phyloP scores from a whole-genome alignment of 2,113 vertebrate species.

The Hiodon tergisus region DNA sequence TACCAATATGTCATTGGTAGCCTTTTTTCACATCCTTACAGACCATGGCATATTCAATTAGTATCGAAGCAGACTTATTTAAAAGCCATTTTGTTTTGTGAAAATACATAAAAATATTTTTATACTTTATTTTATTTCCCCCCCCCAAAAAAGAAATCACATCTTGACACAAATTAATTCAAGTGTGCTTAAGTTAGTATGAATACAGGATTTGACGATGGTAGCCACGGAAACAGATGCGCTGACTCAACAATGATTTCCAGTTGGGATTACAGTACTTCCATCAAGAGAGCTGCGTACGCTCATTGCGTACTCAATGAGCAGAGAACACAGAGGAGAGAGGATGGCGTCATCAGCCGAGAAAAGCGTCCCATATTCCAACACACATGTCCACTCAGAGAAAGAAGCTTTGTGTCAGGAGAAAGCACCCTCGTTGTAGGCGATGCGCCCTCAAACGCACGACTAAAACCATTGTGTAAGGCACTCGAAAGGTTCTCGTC shows the following conservation, averaged over 20 bases:
- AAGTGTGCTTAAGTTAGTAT: conserved; percentile 95
- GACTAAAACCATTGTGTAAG: conserved; percentile 95
- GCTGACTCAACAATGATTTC: conserved; percentile 71
- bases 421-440: conserved; percentile 76
- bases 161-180: conserved; percentile 91
- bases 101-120: conserved; percentile 99
- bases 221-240: conserved; percentile 39
- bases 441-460: conserved; percentile 75
- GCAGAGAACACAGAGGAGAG: conserved; percentile 36
- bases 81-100: conserved; percentile 94
- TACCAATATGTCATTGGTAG: conserved; percentile 68
- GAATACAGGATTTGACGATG: conserved; percentile 81
- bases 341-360: conserved; percentile 67
- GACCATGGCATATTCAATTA: conserved; percentile 73
- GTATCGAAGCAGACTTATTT: conserved; percentile 95
- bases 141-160: conserved; percentile 82
- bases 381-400: conserved; percentile 66
- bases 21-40: conserved; percentile 63
- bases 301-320: conserved; percentile 49
- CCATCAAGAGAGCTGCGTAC: conserved; percentile 69
- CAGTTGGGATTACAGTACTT: conserved; percentile 66
- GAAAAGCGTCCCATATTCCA: conserved; percentile 57
- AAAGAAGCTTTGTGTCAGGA: conserved; percentile 72
- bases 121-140: conserved; percentile 66
- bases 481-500: conserved; percentile 96